phyloP scores from a whole-genome alignment of 2,797 vertebrate species.

The Cottoperca gobio region DNA sequence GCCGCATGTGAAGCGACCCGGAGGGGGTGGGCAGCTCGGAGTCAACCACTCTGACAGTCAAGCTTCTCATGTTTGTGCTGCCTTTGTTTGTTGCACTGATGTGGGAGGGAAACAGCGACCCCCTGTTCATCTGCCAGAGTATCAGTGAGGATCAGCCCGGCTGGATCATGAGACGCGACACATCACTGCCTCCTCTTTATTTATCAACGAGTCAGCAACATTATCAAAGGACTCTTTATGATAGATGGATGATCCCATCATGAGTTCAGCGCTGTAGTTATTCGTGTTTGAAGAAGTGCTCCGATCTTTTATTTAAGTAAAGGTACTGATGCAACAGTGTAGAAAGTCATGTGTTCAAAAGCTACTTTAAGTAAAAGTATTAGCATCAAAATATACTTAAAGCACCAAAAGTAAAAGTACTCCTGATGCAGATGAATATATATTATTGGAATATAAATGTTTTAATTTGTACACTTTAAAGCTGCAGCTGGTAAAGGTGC shows the following conservation, averaged over 20 bases:
- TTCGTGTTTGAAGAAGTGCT: too few species aligned
- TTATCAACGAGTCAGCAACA: slow-evolving; percentile 2
- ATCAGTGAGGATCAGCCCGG: slow-evolving; percentile 45
- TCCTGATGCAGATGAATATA: too few species aligned
- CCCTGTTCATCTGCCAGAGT: slow-evolving; percentile 54
- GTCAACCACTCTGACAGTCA: slow-evolving; percentile 48
- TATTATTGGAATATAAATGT: too few species aligned
- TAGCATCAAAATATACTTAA: too few species aligned
- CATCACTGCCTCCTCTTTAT: slow-evolving; percentile 39
- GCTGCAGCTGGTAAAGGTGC: too few species aligned
- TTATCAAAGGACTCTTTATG: not conserved
- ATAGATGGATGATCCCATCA: slow-evolving; percentile 18
- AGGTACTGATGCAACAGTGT: too few species aligned
- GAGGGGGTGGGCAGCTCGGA: slow-evolving; percentile 50
- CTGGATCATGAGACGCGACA: slow-evolving; percentile 65
- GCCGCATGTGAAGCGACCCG: not conserved
- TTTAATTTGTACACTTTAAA: too few species aligned
- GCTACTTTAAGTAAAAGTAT: too few species aligned
- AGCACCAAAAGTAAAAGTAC: too few species aligned
- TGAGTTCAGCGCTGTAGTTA: slow-evolving; percentile 47
- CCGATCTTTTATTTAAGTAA: too few species aligned
- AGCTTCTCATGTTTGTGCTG: slow-evolving; percentile 60
- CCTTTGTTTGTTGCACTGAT: slow-evolving; percentile 60
- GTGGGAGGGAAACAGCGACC: slow-evolving; percentile 75
- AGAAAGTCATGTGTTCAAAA: too few species aligned